Conservation (phyloP, 2,797 vertebrate genomes). For the Coranthus polyacanthus region DNA sequence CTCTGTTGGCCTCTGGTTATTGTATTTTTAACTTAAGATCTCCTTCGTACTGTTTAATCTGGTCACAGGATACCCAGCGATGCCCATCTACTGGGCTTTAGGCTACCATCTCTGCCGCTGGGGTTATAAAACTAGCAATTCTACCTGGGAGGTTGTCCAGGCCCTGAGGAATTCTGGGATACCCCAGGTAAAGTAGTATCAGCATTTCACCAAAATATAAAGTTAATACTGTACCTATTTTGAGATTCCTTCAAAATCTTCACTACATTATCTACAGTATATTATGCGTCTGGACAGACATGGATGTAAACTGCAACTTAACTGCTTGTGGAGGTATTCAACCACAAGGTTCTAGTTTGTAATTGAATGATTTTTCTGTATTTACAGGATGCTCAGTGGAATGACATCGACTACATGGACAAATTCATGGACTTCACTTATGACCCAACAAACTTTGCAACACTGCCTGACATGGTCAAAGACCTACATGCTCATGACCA, state of each 20-base stretch:
- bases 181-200: constrained; percentile 87
- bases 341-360: neutral
- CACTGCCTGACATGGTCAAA: constrained; percentile 88
- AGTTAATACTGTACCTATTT: no score
- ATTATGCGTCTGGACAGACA: no score
- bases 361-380: neutral
- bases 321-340: no score
- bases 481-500: constrained; percentile 90
- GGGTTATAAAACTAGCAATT: constrained; percentile 88
- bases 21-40: neutral
- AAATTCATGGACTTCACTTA: constrained; percentile 87
- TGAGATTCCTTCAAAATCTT: no score
- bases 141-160: constrained; percentile 88
- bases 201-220: no score
- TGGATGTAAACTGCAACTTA: no score
- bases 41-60: neutral
- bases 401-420: constrained; percentile 95
- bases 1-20: neutral
- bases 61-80: constrained; percentile 84
- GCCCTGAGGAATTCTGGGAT: constrained; percentile 88
- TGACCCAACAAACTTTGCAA: constrained; percentile 81
- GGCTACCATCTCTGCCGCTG: constrained; percentile 94
- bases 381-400: constrained; percentile 91
- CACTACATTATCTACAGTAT: neutral
- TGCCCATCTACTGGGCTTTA: constrained; percentile 91